Evolutionary conservation across 2,888 invertebrate genomes (phyloP), one percentile per base, ranked within the genome.

Genomic region (Ferrisia virgata): DNA sequence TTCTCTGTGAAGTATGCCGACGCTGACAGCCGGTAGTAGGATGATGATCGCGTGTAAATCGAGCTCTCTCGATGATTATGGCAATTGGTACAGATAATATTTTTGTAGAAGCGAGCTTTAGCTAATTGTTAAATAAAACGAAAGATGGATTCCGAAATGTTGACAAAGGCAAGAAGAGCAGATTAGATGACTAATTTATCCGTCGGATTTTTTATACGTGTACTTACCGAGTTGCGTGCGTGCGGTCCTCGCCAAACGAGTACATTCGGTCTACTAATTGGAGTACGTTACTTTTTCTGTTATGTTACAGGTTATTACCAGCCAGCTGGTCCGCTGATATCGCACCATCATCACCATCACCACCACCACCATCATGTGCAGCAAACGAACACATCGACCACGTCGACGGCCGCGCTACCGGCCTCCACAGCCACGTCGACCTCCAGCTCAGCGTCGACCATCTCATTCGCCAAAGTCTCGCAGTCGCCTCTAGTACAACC

Each of bases 241-340:
- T n/a, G n/a, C n/a, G n/a, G n/a, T n/a, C n/a, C n/a, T n/a, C n/a
- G n/a, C n/a, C n/a, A n/a, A n/a, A n/a, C n/a, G n/a, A n/a, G n/a
- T n/a, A n/a, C n/a, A 36, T 8, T 36, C 36, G 36, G 8, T 36
- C 43, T 3, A 13, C 43, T 43, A 9, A 43, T 43, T 11, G 13
- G 13, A 9, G 8, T 11, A 43, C n/a, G n/a, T 5, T n/a, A 18
- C 9, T 3, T 64, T 13, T 53, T 53, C 53, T 53, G 53, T 53
- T 53, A n/a, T n/a, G n/a, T n/a, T 18, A 3, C 91, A 95, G 95
- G 95, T 89, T 95, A 95, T 89, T 96, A 96, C 90, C 96, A 96
- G 90, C 96, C 96, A 87, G 96, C 96, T 87, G 96, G 96, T 86
- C 96, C 96, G 87, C 91, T 96, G 89, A 96, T 96, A 88, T 93